A percentile compares a stretch with the other conserved stretches of the same genome.
These are phyloP conservation scores for Acleris laterana DNA, from an alignment of 2,888 invertebrate genomes.

Conservation along the genomic window DNA sequence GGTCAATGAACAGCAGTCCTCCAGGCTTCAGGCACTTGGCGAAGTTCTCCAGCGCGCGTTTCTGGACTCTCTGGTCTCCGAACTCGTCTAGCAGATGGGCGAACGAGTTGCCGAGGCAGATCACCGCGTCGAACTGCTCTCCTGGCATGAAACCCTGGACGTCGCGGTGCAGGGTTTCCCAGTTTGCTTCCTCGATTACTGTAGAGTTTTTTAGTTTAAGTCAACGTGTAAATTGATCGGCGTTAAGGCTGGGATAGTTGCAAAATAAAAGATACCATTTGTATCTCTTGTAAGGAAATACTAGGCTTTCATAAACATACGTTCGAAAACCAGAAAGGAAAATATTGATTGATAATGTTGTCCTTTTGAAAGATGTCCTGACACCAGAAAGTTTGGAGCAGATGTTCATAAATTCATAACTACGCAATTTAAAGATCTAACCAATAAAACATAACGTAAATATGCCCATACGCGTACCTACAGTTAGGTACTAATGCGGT, in stretches of 20 bases:
- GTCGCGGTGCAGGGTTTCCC: slow-evolving; percentile 92
- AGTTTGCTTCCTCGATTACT: slow-evolving; percentile 97
- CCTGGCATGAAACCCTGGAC: slow-evolving; percentile 85
- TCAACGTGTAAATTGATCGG: not conserved
- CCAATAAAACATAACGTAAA: no score
- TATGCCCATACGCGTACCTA: no score
- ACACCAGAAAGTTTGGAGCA: not conserved
- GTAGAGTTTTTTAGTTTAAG: slow-evolving; percentile 21
- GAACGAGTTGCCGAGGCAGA: slow-evolving; percentile 95
- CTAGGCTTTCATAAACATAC: no score
- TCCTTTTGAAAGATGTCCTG: not conserved
- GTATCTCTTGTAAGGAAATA: no score
- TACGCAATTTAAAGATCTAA: not conserved
- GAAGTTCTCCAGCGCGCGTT: slow-evolving; percentile 91
- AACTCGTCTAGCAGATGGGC: slow-evolving; percentile 93
- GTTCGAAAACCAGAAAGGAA: no score
- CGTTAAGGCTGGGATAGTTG: no score
- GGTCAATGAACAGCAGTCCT: slow-evolving; percentile 93
- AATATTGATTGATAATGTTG: no score
- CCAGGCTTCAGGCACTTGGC: slow-evolving; percentile 93
- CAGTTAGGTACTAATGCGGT: no score
- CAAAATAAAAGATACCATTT: no score
- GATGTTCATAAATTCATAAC: not conserved
- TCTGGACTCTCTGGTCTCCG: slow-evolving; percentile 92
- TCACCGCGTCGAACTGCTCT: slow-evolving; percentile 92